phyloP scores from a whole-genome alignment of 1,140 invertebrate genomes.

The Dendroctonus valens region DNA sequence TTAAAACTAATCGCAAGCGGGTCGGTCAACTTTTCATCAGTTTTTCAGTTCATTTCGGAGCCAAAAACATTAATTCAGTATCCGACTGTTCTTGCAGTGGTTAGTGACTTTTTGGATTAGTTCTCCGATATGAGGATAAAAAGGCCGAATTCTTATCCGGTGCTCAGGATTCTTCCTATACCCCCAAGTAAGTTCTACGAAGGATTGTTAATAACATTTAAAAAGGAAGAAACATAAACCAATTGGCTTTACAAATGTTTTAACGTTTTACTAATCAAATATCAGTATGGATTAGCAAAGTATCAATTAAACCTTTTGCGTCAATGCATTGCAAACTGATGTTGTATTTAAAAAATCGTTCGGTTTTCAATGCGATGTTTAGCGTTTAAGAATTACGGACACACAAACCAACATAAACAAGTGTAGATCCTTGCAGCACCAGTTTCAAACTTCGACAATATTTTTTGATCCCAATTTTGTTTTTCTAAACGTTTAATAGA shows the following conservation, averaged over 20 bases:
- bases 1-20: constrained; percentile 18
- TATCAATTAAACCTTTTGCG: neutral
- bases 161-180: constrained; percentile 59
- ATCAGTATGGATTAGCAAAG: too few species aligned
- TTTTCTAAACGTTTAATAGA: too few species aligned
- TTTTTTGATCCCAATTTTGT: too few species aligned
- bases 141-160: constrained; percentile 62
- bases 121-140: constrained; percentile 61
- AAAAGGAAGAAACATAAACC: neutral
- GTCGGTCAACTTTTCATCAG: constrained; percentile 3
- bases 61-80: neutral
- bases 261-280: too few species aligned
- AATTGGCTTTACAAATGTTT: too few species aligned
- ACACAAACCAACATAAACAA: too few species aligned
- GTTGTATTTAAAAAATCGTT: too few species aligned
- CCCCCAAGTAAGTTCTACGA: constrained; percentile 36
- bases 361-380: too few species aligned
- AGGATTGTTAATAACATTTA: neutral
- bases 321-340: neutral
- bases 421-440: too few species aligned
- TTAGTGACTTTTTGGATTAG: constrained; percentile 16
- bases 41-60: constrained; percentile 3
- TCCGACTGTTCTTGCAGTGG: constrained; percentile 8
- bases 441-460: too few species aligned
- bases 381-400: too few species aligned